phyloP scores from a whole-genome alignment of 1,140 invertebrate genomes.

The Ips nitidus region DNA sequence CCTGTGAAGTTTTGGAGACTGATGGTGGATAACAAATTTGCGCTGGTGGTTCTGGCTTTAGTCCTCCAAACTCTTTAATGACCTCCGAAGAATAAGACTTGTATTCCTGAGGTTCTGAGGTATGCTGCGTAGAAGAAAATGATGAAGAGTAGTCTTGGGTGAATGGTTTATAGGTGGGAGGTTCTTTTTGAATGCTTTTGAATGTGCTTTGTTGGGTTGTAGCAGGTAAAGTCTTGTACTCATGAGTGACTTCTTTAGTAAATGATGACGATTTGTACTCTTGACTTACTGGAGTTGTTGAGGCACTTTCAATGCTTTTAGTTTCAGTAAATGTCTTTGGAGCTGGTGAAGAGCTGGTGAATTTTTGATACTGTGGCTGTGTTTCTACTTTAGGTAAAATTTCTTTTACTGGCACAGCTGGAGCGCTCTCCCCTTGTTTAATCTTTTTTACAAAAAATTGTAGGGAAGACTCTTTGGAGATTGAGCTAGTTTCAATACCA shows the following conservation, averaged over 20 bases:
- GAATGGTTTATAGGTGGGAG: slow-evolving; percentile 13
- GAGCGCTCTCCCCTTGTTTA: slow-evolving; percentile 44
- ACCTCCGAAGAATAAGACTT: slow-evolving; percentile 35
- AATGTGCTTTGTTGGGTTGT: slow-evolving; percentile 37
- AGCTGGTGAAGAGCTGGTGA: slow-evolving; percentile 35
- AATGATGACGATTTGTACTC: slow-evolving; percentile 39
- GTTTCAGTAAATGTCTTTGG: slow-evolving; percentile 39
- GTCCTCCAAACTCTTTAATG: slow-evolving; percentile 57
- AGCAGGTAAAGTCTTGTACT: slow-evolving; percentile 33
- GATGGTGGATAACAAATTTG: slow-evolving; percentile 63
- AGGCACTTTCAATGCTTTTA: slow-evolving; percentile 39
- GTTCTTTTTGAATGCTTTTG: slow-evolving; percentile 34
- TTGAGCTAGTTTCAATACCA: slow-evolving; percentile 51
- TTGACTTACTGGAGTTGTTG: slow-evolving; percentile 25
- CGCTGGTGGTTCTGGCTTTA: slow-evolving; percentile 71
- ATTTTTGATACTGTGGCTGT: slow-evolving; percentile 44
- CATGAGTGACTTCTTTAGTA: slow-evolving; percentile 25
- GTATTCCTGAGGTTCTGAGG: slow-evolving; percentile 38
- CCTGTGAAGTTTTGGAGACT: slow-evolving; percentile 48
- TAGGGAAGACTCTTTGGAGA: slow-evolving; percentile 52
- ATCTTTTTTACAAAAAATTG: slow-evolving; percentile 53
- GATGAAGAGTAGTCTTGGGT: slow-evolving; percentile 34
- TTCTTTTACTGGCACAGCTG: slow-evolving; percentile 34
- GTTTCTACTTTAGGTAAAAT: slow-evolving; percentile 44
- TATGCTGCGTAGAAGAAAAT: slow-evolving; percentile 33